Evolutionary conservation across 2,797 vertebrate genomes (phyloP), one percentile per base, ranked within the genome.

Genomic region (Clarias pachynema): DNA sequence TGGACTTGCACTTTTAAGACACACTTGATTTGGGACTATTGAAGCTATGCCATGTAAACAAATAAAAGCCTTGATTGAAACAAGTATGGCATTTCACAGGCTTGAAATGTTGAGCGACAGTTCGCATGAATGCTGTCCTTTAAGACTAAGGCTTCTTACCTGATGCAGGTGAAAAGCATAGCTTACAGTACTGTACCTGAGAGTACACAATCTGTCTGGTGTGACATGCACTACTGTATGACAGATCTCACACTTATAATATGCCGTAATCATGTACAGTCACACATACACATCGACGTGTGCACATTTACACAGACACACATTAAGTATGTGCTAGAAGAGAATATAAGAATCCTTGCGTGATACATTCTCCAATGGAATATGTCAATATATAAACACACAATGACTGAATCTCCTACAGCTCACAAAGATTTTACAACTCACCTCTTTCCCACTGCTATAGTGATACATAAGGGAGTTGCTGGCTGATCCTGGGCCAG

Each of bases 401-500:
- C 26, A 59, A 59, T n/a, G 12, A 62, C 2, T 29, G 8, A 63
- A 4, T 40, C 37, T 79, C 22, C 31, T 12, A 29, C 37, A 44
- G 34, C 74, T 40, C 59, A 63, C 2, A 74, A 1, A 73, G 63
- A 65, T 24, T 8, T 75, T 44, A 60, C 12, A 81, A 95, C 97
- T 97, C 92, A 98, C 98, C 91, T 96, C 96, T 93, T 98, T 98
- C 85, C 97, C 96, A 94, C 96, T 98, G 34, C 86, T 73, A 95
- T 97, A 98, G 95, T 97, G 97, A 93, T 97, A 97, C 97, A 98
- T 97, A 91, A 97, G 90, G 88, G 97, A 95, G 95, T 94, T 97
- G 94, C 93, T 96, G 91, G 94, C 95, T 95, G 96, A 93, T 89
- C 96, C 96, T 84, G 97, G 95, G 86, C 95, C 97, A 87, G 97